phyloP scores from a whole-genome alignment of 2,888 invertebrate species.

The Tethea ocularis region DNA sequence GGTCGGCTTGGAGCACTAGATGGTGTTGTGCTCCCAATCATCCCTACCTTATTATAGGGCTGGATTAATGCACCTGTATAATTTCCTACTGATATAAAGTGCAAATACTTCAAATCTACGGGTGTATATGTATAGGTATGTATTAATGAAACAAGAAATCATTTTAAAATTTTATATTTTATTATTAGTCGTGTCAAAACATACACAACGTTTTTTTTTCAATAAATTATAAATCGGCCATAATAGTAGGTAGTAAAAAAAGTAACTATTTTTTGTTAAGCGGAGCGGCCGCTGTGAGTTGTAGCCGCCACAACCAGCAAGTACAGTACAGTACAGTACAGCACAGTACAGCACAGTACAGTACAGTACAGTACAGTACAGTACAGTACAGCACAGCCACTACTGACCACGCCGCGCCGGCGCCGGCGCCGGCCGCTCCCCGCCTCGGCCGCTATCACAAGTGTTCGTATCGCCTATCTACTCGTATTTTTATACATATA shows the following conservation, averaged over 20 bases:
- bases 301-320: slow-evolving; percentile 10
- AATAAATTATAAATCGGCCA: slow-evolving; percentile 57
- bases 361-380: neutral
- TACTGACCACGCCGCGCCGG: slow-evolving; percentile 2
- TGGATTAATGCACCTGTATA: too few species aligned
- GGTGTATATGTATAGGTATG: too few species aligned
- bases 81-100: too few species aligned
- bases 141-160: neutral
- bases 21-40: too few species aligned
- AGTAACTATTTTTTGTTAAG: neutral
- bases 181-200: slow-evolving; percentile 69
- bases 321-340: neutral
- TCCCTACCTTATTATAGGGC: too few species aligned
- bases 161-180: slow-evolving; percentile 22
- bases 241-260: slow-evolving; percentile 30
- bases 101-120: too few species aligned
- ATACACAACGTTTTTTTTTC: slow-evolving; percentile 53
- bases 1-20: too few species aligned
- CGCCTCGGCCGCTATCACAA: slow-evolving; percentile 16
- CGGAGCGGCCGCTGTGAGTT: slow-evolving; percentile 21
- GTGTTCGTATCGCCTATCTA: slow-evolving; percentile 15
- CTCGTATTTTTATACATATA: slow-evolving; percentile 57
- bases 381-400: neutral
- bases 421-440: slow-evolving; percentile 11
- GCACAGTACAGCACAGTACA: neutral